Conservation (phyloP, 2,113 vertebrate species). For the Leucopternis melanops region DNA sequence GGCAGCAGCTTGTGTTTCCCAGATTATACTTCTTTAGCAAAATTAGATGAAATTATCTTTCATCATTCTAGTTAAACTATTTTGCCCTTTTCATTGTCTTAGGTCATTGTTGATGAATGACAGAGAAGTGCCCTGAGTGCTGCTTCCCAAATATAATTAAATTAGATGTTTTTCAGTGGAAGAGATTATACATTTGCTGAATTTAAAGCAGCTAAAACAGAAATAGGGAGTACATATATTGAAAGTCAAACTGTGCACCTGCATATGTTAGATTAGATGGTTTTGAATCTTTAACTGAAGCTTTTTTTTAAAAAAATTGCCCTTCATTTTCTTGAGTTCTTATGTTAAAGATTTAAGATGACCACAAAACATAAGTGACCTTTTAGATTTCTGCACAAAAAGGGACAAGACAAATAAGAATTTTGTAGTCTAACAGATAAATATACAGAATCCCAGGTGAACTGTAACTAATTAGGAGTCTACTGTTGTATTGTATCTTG, state of each 20-base stretch:
- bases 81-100: slow-evolving; percentile 13
- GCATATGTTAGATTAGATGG: neutral
- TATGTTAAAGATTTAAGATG: neutral
- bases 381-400: neutral
- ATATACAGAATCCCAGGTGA: neutral
- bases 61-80: slow-evolving; percentile 14
- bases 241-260: neutral
- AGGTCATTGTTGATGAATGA: neutral
- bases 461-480: neutral
- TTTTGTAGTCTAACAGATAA: neutral
- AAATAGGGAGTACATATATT: neutral
- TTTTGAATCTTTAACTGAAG: neutral
- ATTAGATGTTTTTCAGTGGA: neutral
- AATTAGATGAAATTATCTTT: slow-evolving; percentile 22
- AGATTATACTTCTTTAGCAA: slow-evolving; percentile 17
- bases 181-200: neutral
- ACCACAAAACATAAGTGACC: neutral
- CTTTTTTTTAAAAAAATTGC: neutral
- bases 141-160: slow-evolving; percentile 9
- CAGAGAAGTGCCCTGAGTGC: neutral
- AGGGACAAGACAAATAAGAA: neutral
- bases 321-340: neutral
- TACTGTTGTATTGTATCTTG: neutral
- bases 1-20: neutral
- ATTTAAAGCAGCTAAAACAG: neutral